These are phyloP conservation scores for Scomberomorus guttatus DNA, from an alignment of 2,797 vertebrate genomes.

Conservation along the genomic window DNA sequence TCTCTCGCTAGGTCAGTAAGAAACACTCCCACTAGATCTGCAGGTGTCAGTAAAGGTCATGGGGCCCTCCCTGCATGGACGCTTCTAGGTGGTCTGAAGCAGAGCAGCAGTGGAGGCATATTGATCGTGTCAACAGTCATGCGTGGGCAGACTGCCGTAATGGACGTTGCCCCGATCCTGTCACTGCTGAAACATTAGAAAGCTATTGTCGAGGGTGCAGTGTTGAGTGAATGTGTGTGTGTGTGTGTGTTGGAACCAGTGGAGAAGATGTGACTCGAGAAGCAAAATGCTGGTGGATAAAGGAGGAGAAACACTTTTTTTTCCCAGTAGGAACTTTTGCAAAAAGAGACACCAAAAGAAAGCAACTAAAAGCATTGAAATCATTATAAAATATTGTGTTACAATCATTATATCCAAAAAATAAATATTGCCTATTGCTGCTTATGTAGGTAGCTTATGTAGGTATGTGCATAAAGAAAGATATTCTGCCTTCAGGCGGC, in stretches of 20 bases:
- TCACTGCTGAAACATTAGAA: conserved; percentile 64
- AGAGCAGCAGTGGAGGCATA: conserved; percentile 34
- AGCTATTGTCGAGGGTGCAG: conserved; percentile 45
- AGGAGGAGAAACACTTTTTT: not conserved
- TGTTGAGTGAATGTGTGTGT: not conserved
- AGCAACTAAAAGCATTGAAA: not conserved
- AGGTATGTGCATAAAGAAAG: not conserved
- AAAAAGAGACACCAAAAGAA: not conserved
- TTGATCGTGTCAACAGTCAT: conserved; percentile 63
- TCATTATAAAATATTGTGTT: not conserved
- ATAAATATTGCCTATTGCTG: not conserved
- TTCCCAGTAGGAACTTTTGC: too few species aligned
- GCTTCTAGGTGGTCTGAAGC: conserved; percentile 36
- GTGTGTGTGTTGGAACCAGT: conserved; percentile 8
- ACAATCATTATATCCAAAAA: not conserved
- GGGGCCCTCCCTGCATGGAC: conserved; percentile 5
- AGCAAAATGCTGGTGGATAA: conserved; percentile 4
- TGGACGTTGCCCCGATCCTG: conserved; percentile 44
- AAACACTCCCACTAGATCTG: conserved; percentile 26
- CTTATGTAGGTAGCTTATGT: not conserved
- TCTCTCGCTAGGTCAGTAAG: not conserved
- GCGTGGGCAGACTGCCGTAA: conserved; percentile 64
- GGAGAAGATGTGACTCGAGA: conserved; percentile 39
- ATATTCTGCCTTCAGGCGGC: not conserved
- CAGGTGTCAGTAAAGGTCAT: conserved; percentile 34